Evolutionary conservation across 2,888 invertebrate genomes (phyloP), one percentile per base, ranked within the genome.

Genomic region (Hedya salicella): DNA sequence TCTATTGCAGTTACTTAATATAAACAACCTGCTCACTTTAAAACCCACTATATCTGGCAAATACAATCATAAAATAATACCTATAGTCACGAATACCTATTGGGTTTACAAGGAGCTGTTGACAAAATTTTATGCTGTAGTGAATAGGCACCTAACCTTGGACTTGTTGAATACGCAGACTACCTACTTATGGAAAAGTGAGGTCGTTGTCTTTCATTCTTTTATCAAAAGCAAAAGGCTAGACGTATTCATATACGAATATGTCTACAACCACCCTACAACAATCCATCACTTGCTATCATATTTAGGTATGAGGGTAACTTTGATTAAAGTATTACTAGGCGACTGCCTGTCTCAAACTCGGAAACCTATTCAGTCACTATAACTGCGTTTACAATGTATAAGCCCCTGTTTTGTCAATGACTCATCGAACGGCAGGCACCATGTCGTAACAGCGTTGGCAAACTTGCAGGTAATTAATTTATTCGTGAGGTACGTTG

Each of bases 401-500:
- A 16, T 46, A n/a, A 4, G 17, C 32, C 44, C 30, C 44, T 57
- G 44, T 57, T 57, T 57, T 53, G 62, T 54, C 54, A 48, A 62
- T 62, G 62, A 62, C 48, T 62, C 54, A 62, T 48, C 46, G 54
- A 48, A 39, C 48, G 54, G 48, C 39, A 62, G 62, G 46, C 48
- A 62, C 53, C 54, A 54, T 54, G 62, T 54, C 48, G 54, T 62
- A 62, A 62, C 48, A 62, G 39, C 54, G 62, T 62, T 54, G 62
- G 62, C 62, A 62, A 46, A 53, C 54, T 62, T 54, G 21, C 62
- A 48, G 54, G 62, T 54, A 62, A 54, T 62, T 62, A 62, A 62
- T 62, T 53, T 62, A 54, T 62, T 54, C 25, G 44, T 30, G 56
- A 44, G 54, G 42, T 14, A 56, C 16, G 56, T 44, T 30, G 17